phyloP scores from a whole-genome alignment of 2,888 invertebrate genomes.

The Cosmia trapezina region DNA sequence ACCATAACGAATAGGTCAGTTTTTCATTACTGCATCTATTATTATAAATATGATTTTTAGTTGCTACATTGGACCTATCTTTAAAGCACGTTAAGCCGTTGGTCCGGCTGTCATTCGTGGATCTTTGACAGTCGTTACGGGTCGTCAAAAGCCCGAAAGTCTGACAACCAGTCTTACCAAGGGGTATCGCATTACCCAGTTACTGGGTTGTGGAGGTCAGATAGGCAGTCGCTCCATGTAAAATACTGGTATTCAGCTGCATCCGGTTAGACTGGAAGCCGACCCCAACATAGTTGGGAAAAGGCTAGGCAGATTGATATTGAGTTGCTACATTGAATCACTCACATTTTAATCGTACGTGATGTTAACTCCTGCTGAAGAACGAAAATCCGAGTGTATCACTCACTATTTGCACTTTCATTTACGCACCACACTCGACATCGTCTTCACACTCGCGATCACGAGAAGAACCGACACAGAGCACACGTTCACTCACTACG shows the following conservation, averaged over 20 bases:
- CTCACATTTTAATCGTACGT: conserved; percentile 50
- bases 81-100: too few relatives aligned
- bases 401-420: conserved; percentile 77
- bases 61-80: neutral
- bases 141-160: too few relatives aligned
- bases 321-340: neutral
- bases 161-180: too few relatives aligned
- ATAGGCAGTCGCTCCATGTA: too few relatives aligned
- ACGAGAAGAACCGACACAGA: conserved; percentile 66
- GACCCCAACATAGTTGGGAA: too few relatives aligned
- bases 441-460: conserved; percentile 81
- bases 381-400: conserved; percentile 64
- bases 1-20: neutral
- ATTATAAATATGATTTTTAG: neutral
- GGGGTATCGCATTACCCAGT: too few relatives aligned
- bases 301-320: too few relatives aligned
- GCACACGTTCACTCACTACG: conserved; percentile 75
- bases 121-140: too few relatives aligned
- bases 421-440: conserved; percentile 77
- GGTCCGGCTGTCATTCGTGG: too few relatives aligned
- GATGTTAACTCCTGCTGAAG: conserved; percentile 54
- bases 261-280: too few relatives aligned
- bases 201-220: too few relatives aligned
- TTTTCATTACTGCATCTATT: neutral
- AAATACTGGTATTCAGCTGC: too few relatives aligned